Evolutionary conservation across 2,888 invertebrate species (phyloP), one percentile per base, ranked within the genome.

Genomic region (Perizoma flavofasciatum): DNA sequence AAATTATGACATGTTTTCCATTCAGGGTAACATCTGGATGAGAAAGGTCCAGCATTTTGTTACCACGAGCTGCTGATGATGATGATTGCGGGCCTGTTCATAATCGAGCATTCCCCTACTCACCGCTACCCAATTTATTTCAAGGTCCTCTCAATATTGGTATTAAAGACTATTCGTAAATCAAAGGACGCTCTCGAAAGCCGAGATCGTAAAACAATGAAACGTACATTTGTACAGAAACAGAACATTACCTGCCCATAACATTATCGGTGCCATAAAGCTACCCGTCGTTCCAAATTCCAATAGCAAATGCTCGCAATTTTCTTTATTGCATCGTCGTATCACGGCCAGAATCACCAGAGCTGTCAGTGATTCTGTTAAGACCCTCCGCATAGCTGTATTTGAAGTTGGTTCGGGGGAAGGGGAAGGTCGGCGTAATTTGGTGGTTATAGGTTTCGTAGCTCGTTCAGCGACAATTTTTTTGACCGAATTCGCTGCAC

Each of bases 231-330:
- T 79, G 80, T 86, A 83, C 82, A 79, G 81, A 81, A 85, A 84
- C 85, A 86, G 81, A 82, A 77, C 88, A 88, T 89, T 89, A 88
- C 87, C 88, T 87, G 88, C 85, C 88, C 88, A 87, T 90, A 86
- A 88, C 89, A 89, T 89, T 90, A 90, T 89, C 88, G 86, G 77
- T 73, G 74, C 86, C 81, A 88, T 89, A 89, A 90, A 89, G 82
- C 86, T 88, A 77, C 81, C 81, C 85, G 83, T 83, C 80, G 78
- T 82, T 79, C 77, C 82, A 81, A 86, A 86, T 86, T 86, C 88
- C 83, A 85, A 86, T 83, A 86, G 85, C 88, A 88, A 90, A 89
- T 89, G 88, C 81, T 85, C 79, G 84, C 88, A 87, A 90, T 90
- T 90, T 89, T 85, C 83, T 89, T 91, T 91, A 90, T 90, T 88